A percentile compares a stretch with the other conserved stretches of the same genome.
Evolutionary conservation across 2,888 invertebrate genomes (phyloP).

Genomic region (Tholera decimalis): DNA sequence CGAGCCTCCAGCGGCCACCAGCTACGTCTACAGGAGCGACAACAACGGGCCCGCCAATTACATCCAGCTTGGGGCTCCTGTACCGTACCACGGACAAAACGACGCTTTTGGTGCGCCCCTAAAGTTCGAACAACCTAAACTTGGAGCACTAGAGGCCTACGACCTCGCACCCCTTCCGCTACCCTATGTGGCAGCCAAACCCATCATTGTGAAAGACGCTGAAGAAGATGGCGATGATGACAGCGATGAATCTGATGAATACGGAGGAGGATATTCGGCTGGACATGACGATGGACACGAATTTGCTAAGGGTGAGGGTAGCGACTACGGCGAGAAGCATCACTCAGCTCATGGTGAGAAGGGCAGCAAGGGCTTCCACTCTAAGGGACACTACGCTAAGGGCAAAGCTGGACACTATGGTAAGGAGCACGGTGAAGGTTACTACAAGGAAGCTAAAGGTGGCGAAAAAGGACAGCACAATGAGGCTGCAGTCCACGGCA

Average conservation of each 20-base stretch:
- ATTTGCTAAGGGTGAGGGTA: conserved; percentile 85
- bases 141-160: conserved; percentile 76
- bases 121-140: conserved; percentile 75
- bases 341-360: conserved; percentile 90
- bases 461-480: conserved; percentile 90
- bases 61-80: conserved; percentile 82
- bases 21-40: conserved; percentile 90
- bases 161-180: conserved; percentile 80
- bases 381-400: conserved; percentile 89
- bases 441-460: conserved; percentile 89
- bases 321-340: conserved; percentile 86
- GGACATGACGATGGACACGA: conserved; percentile 69
- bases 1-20: conserved; percentile 88
- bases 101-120: conserved; percentile 77
- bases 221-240: conserved; percentile 80
- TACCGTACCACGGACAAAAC: conserved; percentile 75
- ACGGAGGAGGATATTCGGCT: conserved; percentile 69
- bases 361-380: conserved; percentile 90
- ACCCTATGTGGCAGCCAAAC: conserved; percentile 82
- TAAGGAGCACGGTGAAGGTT: conserved; percentile 89
- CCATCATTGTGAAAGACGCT: conserved; percentile 78
- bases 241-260: conserved; percentile 74
- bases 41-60: conserved; percentile 87
- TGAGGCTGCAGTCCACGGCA: conserved; percentile 90
- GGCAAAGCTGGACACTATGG: conserved; percentile 91